Base-by-base conservation (phyloP, 2,113 vertebrate genomes). In the Patagioenas fasciata region DNA sequence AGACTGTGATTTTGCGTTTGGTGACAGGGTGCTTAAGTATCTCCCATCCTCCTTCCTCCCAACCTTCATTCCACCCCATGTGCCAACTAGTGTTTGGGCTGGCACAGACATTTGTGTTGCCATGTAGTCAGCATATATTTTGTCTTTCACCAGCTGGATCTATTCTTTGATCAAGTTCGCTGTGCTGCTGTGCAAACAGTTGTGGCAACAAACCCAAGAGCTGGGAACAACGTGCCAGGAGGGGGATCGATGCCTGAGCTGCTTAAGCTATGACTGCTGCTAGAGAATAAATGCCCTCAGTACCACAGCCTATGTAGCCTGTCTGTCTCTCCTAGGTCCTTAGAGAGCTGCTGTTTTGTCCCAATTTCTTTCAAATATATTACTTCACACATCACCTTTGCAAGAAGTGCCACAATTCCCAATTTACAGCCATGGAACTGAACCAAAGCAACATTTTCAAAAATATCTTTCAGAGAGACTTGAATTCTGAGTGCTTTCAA, bases 61-160 rank as follows among this genome's bases (percentile, higher is more conserved):
- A 83, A 89, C 21, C 87, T 65, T 57, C 11, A 0, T 20, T 78
- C 12, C 0, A 5, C 75, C 65, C 53, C 80, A 74, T 5, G 40
- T 83, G 91, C 91, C 96, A 95, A 69, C 12, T 85, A 62, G 47
- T 80, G 65, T 93, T 93, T 91, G 87, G 95, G 83, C 94, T 95
- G 91, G 95, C 86, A 57, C 64, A 61, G 65, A 6, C 16, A 0
- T 73, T 50, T 90, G 71, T 88, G 85, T 88, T 95, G 95, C 94
- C 82, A 47, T 54, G 82, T 24, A 91, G 90, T 54, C 90, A 94
- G 94, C 85, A 83, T 40, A n/a, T 73, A 95, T 85, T 95, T 96
- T 66, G 94, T 97, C 96, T 91, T 73, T 58, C 47, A 90, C 88
- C 92, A 95, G 92, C 82, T 97, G 94, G 90, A 94, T 90, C 88